Evolutionary conservation across 1,140 invertebrate genomes (phyloP).

Genomic region (Reticulitermes speratus): DNA sequence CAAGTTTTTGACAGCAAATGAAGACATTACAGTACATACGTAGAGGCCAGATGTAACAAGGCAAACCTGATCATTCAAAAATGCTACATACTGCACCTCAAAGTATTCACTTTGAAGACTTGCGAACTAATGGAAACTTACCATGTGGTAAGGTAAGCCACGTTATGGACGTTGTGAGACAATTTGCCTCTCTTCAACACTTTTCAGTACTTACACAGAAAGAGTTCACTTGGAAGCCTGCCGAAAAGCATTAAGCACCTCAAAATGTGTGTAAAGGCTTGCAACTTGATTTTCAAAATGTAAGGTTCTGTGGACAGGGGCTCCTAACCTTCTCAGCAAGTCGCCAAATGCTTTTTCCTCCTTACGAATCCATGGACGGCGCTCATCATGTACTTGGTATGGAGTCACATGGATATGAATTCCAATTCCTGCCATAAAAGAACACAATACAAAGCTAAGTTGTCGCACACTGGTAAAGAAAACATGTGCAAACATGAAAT

Average conservation of each 20-base stretch:
- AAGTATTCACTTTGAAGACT: not conserved
- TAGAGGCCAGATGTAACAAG: not conserved
- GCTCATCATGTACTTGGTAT: constrained; percentile 75
- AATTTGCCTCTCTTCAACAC: not conserved
- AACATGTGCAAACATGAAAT: not conserved
- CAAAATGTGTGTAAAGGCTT: constrained; percentile 68
- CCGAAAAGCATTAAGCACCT: constrained; percentile 60
- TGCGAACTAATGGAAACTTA: constrained; percentile 11
- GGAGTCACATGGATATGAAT: constrained; percentile 78
- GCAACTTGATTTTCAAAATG: constrained; percentile 65
- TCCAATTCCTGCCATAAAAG: constrained; percentile 55
- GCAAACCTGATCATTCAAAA: not conserved
- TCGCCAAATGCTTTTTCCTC: constrained; percentile 77
- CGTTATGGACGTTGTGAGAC: too few relatives aligned
- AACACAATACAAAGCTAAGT: not conserved
- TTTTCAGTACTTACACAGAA: not conserved
- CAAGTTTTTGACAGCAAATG: not conserved
- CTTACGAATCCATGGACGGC: constrained; percentile 75
- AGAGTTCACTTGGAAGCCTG: constrained; percentile 13
- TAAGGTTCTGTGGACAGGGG: constrained; percentile 57
- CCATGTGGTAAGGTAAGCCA: not conserved
- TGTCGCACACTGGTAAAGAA: not conserved
- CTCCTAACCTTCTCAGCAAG: constrained; percentile 62
- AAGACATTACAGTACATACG: not conserved
- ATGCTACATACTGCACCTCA: not conserved